These are phyloP conservation scores for Leptopilina drosophilae DNA, from an alignment of 2,888 invertebrate species.

Conservation along the genomic window DNA sequence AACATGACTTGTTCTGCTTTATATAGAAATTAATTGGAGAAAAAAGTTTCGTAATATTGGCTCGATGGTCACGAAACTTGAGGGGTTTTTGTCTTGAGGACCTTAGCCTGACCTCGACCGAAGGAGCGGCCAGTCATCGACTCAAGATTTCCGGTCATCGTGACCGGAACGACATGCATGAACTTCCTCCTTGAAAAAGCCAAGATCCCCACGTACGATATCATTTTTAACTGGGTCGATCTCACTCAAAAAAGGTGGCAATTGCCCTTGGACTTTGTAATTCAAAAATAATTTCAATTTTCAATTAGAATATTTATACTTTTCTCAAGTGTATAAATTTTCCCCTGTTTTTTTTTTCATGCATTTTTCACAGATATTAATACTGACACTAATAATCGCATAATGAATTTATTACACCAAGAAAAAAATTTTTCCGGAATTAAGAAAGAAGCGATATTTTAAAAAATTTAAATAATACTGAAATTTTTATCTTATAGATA, in stretches of 20 bases:
- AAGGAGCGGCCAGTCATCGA: slow-evolving; percentile 44
- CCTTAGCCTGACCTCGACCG: slow-evolving; percentile 36
- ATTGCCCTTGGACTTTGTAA: neutral
- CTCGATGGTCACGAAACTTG: slow-evolving; percentile 10
- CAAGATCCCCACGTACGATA: slow-evolving; percentile 54
- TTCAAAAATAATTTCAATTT: neutral
- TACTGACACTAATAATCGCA: too few relatives aligned
- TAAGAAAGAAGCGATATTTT: too few relatives aligned
- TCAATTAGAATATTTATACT: neutral
- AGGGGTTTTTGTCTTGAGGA: neutral
- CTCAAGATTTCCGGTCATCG: slow-evolving; percentile 58
- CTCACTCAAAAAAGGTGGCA: neutral
- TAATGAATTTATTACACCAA: too few relatives aligned
- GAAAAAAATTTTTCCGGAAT: too few relatives aligned
- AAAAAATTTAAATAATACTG: too few relatives aligned
- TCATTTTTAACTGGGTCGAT: slow-evolving; percentile 51
- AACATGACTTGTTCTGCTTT: neutral
- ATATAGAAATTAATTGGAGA: neutral
- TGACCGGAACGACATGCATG: slow-evolving; percentile 40
- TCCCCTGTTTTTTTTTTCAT: neutral
- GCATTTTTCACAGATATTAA: too few relatives aligned
- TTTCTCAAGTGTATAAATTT: neutral
- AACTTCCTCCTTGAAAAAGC: slow-evolving; percentile 27
- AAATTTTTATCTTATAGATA: too few relatives aligned
- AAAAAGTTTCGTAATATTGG: slow-evolving; percentile 3